phyloP scores from a whole-genome alignment of 2,888 invertebrate genomes.

The Drosophila monieri region DNA sequence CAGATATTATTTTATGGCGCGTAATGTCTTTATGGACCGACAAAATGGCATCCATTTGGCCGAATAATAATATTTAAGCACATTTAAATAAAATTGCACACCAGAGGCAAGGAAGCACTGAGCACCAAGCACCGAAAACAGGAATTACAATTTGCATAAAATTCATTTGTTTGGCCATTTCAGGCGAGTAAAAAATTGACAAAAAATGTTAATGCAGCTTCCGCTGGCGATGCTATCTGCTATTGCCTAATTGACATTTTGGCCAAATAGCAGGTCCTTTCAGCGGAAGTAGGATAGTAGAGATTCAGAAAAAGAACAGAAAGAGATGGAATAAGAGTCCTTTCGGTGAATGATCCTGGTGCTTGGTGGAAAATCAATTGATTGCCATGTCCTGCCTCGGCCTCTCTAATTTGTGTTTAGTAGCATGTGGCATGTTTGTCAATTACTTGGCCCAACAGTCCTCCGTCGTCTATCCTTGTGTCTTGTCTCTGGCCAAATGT shows the following conservation, averaged over 20 bases:
- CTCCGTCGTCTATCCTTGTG: background rate
- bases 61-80: constrained; percentile 55
- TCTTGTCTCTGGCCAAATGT: constrained; percentile 50
- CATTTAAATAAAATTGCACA: constrained; percentile 55
- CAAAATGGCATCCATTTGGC: constrained; percentile 64
- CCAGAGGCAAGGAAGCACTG: constrained; percentile 18
- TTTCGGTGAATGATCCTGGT: constrained; percentile 23
- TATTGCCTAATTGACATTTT: constrained; percentile 69
- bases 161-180: constrained; percentile 41
- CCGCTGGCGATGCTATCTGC: background rate
- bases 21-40: constrained; percentile 78
- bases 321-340: background rate
- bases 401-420: constrained; percentile 74
- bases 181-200: constrained; percentile 25
- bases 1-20: constrained; percentile 81
- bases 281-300: background rate
- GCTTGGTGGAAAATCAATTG: constrained; percentile 66
- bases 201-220: constrained; percentile 61
- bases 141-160: constrained; percentile 63
- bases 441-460: constrained; percentile 62
- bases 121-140: constrained; percentile 23
- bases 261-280: constrained; percentile 46
- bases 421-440: constrained; percentile 77
- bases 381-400: constrained; percentile 54
- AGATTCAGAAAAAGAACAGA: background rate